phyloP scores from a whole-genome alignment of 2,888 invertebrate species.

The Dorcus parallelipipedus region DNA sequence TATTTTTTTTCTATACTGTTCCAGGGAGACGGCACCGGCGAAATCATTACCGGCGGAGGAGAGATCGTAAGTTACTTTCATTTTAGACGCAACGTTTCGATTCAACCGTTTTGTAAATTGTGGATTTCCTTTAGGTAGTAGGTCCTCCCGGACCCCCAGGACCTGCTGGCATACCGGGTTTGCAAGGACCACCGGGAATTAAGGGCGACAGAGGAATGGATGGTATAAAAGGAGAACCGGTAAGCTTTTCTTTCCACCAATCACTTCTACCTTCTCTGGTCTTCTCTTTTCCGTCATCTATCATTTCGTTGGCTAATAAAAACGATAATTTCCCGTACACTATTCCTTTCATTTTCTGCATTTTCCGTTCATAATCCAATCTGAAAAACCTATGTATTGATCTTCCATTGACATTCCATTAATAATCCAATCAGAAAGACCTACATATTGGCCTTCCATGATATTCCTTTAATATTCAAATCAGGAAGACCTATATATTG shows the following conservation, averaged over 20 bases:
- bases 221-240: conserved; percentile 78
- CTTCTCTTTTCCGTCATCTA: no score
- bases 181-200: conserved; percentile 81
- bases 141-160: conserved; percentile 78
- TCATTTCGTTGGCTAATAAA: no score
- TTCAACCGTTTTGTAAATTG: background rate
- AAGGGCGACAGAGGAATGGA: conserved; percentile 82
- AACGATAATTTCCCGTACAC: no score
- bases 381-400: no score
- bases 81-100: background rate
- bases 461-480: background rate
- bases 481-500: background rate
- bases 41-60: conserved; percentile 63
- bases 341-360: background rate
- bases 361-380: no score
- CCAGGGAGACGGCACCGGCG: conserved; percentile 79
- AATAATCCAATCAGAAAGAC: no score
- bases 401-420: no score
- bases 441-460: no score
- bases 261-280: background rate
- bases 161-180: conserved; percentile 65
- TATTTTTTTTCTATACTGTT: conserved; percentile 50
- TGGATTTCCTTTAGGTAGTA: conserved; percentile 47
- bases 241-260: conserved; percentile 49
- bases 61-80: conserved; percentile 60